Evolutionary conservation across 2,113 vertebrate genomes (phyloP), one percentile per base, ranked within the genome.

Genomic region (Psilopsiagon aymara): DNA sequence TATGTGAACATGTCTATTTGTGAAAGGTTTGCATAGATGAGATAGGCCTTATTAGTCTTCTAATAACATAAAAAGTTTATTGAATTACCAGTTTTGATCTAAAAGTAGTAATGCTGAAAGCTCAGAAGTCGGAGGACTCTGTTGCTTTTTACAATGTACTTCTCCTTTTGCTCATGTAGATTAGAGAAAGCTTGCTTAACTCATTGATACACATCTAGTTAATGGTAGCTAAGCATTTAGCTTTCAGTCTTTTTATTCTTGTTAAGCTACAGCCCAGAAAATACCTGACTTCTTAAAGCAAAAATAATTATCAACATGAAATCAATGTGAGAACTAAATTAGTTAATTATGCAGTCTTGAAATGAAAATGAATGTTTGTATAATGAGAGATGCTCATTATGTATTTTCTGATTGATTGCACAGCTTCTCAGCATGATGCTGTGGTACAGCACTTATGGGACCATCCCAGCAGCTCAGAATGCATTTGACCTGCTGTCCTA

Each of bases 371-470:
- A 91, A 86, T 92, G 75, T 90, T 73, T 95, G 73, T 77, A 52
- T 96, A 90, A 95, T 85, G 80, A 95, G 88, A 67, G 76, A 91
- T 94, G 63, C 86, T 97, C 77, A 93, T 96, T 94, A 82, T 49
- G 8, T 85, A 62, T 97, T 96, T 95, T 94, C 92, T 96, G 93
- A 92, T 53, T 96, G 94, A 97, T 97, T 93, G 94, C 91, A 69
- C 97, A 99, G 98, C 98, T 98, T 78, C 97, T 98, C 96, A 98
- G 98, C 93, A 68, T 97, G 84, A 97, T 98, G 96, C 97, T 98
- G 94, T 98, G 98, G 97, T 96, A 97, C 90, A 98, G 98, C 80
- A 97, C 98, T 93, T 98, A 98, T 0, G 97, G 97, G 94, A 96
- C 97, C 80, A 82, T 97, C 92, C 96, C 98, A 70, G 98, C 97